Conservation (phyloP, 2,113 vertebrate genomes). For the Dromaius novaehollandiae region DNA sequence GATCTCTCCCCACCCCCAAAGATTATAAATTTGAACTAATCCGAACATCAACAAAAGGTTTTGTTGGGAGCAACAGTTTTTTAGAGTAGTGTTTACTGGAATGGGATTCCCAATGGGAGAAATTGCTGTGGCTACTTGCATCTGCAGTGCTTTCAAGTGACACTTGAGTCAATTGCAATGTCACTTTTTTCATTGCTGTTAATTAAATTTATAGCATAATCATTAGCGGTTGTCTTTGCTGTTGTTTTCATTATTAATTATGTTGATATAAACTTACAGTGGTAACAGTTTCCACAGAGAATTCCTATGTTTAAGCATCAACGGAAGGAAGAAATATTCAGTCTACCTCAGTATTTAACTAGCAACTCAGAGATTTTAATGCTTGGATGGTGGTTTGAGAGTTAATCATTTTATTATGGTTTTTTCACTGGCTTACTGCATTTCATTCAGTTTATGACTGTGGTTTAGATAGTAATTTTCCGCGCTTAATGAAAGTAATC, state of each 20-base stretch:
- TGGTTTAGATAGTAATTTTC: slow-evolving; percentile 37
- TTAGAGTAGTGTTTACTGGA: not conserved
- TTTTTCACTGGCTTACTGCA: not conserved
- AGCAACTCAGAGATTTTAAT: not conserved
- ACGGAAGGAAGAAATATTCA: slow-evolving; percentile 25
- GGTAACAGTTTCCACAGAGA: not conserved
- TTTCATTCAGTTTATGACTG: slow-evolving; percentile 23
- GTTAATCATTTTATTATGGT: not conserved
- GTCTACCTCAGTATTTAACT: not conserved
- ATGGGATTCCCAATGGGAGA: not conserved
- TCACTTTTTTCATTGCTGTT: slow-evolving; percentile 8
- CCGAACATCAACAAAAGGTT: not conserved
- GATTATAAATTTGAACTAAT: not conserved
- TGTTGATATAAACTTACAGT: slow-evolving; percentile 3
- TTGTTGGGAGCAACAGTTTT: not conserved
- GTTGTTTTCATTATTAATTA: slow-evolving; percentile 33
- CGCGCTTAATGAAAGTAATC: slow-evolving; percentile 8
- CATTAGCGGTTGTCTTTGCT: slow-evolving; percentile 9
- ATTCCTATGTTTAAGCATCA: not conserved
- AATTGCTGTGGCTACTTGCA: not conserved
- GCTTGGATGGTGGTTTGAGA: not conserved
- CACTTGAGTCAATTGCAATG: not conserved
- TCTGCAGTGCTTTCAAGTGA: not conserved
- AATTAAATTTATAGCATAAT: slow-evolving; percentile 33
- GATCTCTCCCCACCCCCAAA: not conserved